A percentile compares a stretch with the other conserved stretches of the same genome.
Evolutionary conservation across 2,797 vertebrate genomes (phyloP).

Genomic region (Benthosema pterotum): DNA sequence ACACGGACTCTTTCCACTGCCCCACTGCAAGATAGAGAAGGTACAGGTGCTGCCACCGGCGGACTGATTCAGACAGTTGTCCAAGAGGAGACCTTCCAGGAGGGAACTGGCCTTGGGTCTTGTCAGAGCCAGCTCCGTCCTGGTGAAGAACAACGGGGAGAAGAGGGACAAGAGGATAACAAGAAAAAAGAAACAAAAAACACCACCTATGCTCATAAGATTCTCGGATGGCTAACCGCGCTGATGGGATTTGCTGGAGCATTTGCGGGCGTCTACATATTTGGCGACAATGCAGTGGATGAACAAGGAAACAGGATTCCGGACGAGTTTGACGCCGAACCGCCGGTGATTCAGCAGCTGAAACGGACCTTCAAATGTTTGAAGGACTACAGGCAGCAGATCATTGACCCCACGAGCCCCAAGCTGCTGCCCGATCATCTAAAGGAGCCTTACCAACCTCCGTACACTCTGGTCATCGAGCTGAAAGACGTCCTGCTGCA

Average conservation of each 20-base stretch:
- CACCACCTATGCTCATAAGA: no score
- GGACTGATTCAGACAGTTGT: neutral
- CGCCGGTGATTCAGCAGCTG: slow-evolving; percentile 85
- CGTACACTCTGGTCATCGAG: slow-evolving; percentile 92
- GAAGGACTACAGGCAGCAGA: slow-evolving; percentile 96
- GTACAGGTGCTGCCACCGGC: no score
- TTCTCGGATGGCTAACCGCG: no score
- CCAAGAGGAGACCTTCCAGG: neutral
- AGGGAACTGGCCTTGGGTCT: no score
- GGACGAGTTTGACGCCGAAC: slow-evolving; percentile 57
- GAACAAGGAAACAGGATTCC: no score
- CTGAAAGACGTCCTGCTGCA: slow-evolving; percentile 92
- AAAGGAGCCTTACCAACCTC: slow-evolving; percentile 91
- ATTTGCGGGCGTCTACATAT: no score
- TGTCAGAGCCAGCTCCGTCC: neutral
- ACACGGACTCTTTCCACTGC: no score
- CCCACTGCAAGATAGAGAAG: no score
- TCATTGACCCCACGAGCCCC: slow-evolving; percentile 94
- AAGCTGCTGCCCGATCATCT: slow-evolving; percentile 92
- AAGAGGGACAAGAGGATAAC: neutral
- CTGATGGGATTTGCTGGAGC: no score
- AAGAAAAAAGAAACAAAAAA: neutral
- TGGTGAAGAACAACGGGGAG: no score
- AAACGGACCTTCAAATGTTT: slow-evolving; percentile 91
- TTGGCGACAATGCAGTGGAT: no score